Evolutionary conservation across 2,888 invertebrate species (phyloP).

Genomic region (Taenaris catops): DNA sequence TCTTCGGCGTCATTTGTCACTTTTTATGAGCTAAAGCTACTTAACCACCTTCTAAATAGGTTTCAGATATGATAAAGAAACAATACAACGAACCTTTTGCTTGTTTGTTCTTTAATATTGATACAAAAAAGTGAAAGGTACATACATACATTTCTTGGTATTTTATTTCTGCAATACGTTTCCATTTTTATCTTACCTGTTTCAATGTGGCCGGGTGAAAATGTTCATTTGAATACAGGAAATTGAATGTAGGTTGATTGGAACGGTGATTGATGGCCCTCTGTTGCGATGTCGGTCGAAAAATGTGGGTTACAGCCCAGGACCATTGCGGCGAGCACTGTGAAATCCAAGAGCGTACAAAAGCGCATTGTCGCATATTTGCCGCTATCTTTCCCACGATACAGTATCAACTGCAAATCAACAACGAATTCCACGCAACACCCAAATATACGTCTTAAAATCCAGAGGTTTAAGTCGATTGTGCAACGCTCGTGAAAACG

Average conservation of each 20-base stretch:
- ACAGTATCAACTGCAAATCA: slow-evolving; percentile 20
- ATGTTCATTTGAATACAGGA: slow-evolving; percentile 16
- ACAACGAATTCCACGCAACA: slow-evolving; percentile 12
- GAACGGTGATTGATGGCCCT: slow-evolving; percentile 21
- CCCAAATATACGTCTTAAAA: slow-evolving; percentile 11
- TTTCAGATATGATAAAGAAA: slow-evolving; percentile 1
- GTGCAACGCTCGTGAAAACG: neutral
- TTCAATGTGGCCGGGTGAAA: slow-evolving; percentile 1
- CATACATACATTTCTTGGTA: neutral
- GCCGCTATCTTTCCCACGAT: slow-evolving; percentile 56
- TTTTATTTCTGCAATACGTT: slow-evolving; percentile 9
- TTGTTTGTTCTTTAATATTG: slow-evolving; percentile 3
- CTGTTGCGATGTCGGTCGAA: slow-evolving; percentile 18
- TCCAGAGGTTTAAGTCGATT: slow-evolving; percentile 7
- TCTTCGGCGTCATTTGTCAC: slow-evolving; percentile 6
- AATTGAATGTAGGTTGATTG: slow-evolving; percentile 19
- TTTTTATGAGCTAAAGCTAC: neutral
- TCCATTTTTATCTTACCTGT: slow-evolving; percentile 8
- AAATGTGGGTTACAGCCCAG: slow-evolving; percentile 20
- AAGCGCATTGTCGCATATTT: slow-evolving; percentile 64
- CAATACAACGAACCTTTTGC: neutral
- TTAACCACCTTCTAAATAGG: neutral
- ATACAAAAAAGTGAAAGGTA: slow-evolving; percentile 4
- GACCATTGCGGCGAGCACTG: slow-evolving; percentile 23
- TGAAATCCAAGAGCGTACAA: slow-evolving; percentile 41